Conservation (phyloP, 2,113 vertebrate genomes). For the Gnathonemus echidnorhynchus region DNA sequence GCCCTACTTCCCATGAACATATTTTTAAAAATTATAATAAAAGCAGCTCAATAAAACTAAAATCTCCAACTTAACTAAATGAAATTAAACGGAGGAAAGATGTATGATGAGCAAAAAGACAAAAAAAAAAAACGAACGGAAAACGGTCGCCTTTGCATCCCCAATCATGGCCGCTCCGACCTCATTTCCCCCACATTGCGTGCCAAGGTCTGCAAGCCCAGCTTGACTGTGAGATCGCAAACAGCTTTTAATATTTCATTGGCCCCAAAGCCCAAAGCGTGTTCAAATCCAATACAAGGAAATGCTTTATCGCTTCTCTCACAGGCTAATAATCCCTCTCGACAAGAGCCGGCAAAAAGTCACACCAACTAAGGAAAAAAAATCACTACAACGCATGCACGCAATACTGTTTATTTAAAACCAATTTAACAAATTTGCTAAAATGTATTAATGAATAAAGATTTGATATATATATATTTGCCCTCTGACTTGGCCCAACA, state of each 20-base stretch:
- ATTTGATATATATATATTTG: not conserved
- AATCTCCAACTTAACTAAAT: not conserved
- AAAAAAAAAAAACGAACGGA: slow-evolving; percentile 12
- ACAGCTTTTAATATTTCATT: slow-evolving; percentile 82
- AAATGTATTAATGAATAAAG: not conserved
- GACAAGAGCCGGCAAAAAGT: slow-evolving; percentile 48
- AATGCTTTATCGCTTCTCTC: slow-evolving; percentile 67
- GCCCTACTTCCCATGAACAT: not conserved
- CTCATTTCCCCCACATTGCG: slow-evolving; percentile 46
- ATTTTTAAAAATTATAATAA: not conserved
- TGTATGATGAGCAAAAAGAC: slow-evolving; percentile 13
- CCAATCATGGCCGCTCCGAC: slow-evolving; percentile 40
- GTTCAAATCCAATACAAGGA: slow-evolving; percentile 71
- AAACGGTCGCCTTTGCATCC: slow-evolving; percentile 35
- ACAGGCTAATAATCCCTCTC: slow-evolving; percentile 62
- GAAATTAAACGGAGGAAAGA: not conserved
- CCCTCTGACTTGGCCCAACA: not conserved
- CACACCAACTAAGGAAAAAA: slow-evolving; percentile 35
- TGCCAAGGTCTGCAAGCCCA: slow-evolving; percentile 60
- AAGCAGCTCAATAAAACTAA: not conserved
- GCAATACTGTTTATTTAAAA: not conserved
- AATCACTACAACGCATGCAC: not conserved
- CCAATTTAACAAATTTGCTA: not conserved
- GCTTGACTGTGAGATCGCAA: slow-evolving; percentile 66
- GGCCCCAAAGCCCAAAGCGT: slow-evolving; percentile 61